phyloP scores from a whole-genome alignment of 1,140 invertebrate species.

The Dolichoris vasculosae region DNA sequence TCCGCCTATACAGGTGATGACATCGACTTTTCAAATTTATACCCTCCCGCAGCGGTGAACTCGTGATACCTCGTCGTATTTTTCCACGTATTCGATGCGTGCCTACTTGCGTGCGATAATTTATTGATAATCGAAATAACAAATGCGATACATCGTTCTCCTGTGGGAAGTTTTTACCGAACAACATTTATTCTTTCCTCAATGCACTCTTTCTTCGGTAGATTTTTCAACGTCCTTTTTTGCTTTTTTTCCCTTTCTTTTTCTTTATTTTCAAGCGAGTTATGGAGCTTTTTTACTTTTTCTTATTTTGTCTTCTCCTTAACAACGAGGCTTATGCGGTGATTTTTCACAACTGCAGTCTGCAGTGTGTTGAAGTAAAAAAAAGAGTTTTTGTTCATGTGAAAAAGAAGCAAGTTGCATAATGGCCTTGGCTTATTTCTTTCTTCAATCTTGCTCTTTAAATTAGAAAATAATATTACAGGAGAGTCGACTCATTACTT shows the following conservation, averaged over 20 bases:
- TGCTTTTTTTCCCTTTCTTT: not conserved
- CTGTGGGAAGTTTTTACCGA: constrained; percentile 38
- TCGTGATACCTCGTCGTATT: not conserved
- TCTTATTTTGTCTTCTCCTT: constrained; percentile 18
- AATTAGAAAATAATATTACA: constrained; percentile 28
- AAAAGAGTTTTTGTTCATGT: not conserved
- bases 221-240: constrained; percentile 1
- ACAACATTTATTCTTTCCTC: constrained; percentile 11
- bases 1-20: constrained; percentile 49
- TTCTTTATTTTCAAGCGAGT: constrained; percentile 10
- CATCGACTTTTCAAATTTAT: constrained; percentile 52
- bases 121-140: constrained; percentile 51
- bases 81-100: not conserved
- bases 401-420: not conserved
- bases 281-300: constrained; percentile 1
- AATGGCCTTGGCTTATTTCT: not conserved
- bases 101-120: constrained; percentile 32
- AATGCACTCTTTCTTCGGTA: not conserved
- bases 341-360: constrained; percentile 8
- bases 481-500: not conserved
- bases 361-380: not conserved
- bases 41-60: constrained; percentile 21
- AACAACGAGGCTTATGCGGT: not conserved
- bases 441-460: constrained; percentile 11
- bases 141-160: constrained; percentile 32